Evolutionary conservation across 2,113 vertebrate genomes (phyloP).

Genomic region (Cyprinodon brontotheroides): DNA sequence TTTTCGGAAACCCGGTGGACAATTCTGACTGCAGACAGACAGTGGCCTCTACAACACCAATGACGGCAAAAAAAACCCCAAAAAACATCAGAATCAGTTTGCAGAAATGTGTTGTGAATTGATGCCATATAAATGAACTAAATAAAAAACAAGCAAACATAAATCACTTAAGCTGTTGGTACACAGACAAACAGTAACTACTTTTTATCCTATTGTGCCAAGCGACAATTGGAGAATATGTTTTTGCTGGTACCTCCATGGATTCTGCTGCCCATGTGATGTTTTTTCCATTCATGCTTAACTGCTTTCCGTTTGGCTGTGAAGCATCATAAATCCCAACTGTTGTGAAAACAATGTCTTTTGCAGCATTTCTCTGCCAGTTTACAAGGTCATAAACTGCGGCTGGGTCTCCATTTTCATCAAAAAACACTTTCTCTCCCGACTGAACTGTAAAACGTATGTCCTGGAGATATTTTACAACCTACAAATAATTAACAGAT

Average conservation of each 20-base stretch:
- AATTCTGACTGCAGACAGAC: constrained; percentile 81
- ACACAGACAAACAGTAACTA: not conserved
- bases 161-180: too few relatives aligned
- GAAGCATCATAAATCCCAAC: constrained; percentile 78
- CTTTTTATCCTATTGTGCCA: not conserved
- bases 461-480: constrained; percentile 63
- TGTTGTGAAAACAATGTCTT: constrained; percentile 66
- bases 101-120: not conserved
- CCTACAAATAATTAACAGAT: constrained; percentile 36
- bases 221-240: not conserved
- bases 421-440: constrained; percentile 75
- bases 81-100: not conserved
- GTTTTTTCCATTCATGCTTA: constrained; percentile 67
- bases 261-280: constrained; percentile 71
- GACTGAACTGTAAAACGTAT: constrained; percentile 74
- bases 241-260: constrained; percentile 38
- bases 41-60: constrained; percentile 70
- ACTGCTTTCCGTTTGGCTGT: constrained; percentile 65
- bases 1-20: constrained; percentile 75
- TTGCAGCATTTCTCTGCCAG: constrained; percentile 75
- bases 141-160: not conserved
- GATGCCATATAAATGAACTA: not conserved
- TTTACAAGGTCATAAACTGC: constrained; percentile 80
- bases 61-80: too few relatives aligned
- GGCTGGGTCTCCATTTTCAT: constrained; percentile 76